Evolutionary conservation across 2,888 invertebrate species (phyloP), one percentile per base, ranked within the genome.

Genomic region (Pherbina coryleti): DNA sequence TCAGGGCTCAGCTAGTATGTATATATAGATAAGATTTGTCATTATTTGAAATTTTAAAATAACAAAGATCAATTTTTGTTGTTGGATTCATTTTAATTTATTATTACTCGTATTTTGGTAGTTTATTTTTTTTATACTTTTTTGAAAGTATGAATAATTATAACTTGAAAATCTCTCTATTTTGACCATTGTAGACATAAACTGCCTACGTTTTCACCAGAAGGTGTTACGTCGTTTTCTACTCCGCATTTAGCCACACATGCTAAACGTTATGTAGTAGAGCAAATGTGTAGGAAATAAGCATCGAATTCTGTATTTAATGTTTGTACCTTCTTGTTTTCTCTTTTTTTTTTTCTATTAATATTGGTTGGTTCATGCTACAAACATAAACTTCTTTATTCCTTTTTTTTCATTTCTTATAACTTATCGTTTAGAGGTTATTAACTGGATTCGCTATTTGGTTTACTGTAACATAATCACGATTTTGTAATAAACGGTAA

Each of bases 401-500:
- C 25, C 2, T 57, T 22, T 4, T 7, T 28, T 22, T 22, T 8
- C 4, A 25, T 57, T 60, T 60, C 9, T 22, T 28, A 28, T 25
- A 28, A 25, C 25, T 60, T 60, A 60, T 28, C 57, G 57, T 8
- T 60, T 44, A 60, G 22, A 25, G 22, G 57, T 28, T 28, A 22
- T 60, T 22, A 14, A 19, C 28, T 60, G 25, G 57, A 60, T 60
- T n/a, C 8, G 9, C 57, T 22, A 60, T 60, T 55, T 22, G 55
- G 66, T 66, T n/a, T 11, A 19, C n/a, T 66, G 67, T 31, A 67
- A 67, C 67, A 67, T 37, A 34, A 67, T 34, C 67, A 67, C 67
- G 67, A 67, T 22, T 67, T 67, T 67, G 67, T 44, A 67, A 19
- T 67, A 22, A 67, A 67, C 67, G 67, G 67, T 67, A 67, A 67